phyloP scores from a whole-genome alignment of 2,888 invertebrate species.

The Thumatha senex region DNA sequence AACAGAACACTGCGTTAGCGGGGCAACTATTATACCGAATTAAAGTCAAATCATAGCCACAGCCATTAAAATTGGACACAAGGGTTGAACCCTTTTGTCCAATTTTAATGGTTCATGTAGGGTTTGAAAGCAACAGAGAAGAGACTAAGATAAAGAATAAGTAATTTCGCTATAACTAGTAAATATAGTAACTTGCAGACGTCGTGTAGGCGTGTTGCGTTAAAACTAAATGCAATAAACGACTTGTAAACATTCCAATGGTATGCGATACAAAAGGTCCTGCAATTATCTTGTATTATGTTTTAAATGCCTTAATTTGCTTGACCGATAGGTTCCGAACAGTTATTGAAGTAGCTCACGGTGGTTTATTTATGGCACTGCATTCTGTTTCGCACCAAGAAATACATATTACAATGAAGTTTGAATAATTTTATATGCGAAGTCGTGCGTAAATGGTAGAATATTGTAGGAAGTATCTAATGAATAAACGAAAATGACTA shows the following conservation, averaged over 20 bases:
- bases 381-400: constrained; percentile 19
- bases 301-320: constrained; percentile 37
- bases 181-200: constrained; percentile 5
- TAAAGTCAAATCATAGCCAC: no score
- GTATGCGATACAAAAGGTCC: constrained; percentile 41
- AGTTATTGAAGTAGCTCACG: constrained; percentile 23
- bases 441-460: background rate
- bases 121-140: no score
- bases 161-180: background rate
- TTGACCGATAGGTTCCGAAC: constrained; percentile 20
- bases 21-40: no score
- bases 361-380: constrained; percentile 19
- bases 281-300: constrained; percentile 37
- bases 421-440: background rate
- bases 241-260: constrained; percentile 40
- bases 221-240: constrained; percentile 16
- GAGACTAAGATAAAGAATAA: no score
- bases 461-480: no score
- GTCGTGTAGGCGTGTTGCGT: constrained; percentile 11
- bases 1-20: no score
- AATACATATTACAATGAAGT: constrained; percentile 23
- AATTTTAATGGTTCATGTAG: no score
- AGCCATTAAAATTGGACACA: no score
- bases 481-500: no score
- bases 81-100: no score